Percentiles rank a stretch among this genome's conserved stretches.
These are phyloP conservation scores for Coenonympha arcania DNA, from an alignment of 2,888 invertebrate genomes.

Conservation along the genomic window DNA sequence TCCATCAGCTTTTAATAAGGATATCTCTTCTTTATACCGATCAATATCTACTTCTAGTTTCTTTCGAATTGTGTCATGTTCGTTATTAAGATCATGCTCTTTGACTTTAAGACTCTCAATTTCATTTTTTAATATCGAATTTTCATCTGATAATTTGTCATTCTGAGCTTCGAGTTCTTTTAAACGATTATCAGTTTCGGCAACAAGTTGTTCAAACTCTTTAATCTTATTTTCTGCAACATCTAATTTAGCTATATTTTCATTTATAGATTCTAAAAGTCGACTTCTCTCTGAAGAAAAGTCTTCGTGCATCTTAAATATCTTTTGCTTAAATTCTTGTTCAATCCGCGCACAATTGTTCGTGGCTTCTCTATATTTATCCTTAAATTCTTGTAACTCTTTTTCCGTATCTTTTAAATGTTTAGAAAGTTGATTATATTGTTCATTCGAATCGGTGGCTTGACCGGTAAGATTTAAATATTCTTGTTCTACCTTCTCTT, in stretches of 20 bases:
- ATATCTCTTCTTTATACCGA: constrained; percentile 62
- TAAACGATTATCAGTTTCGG: constrained; percentile 44
- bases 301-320: constrained; percentile 63
- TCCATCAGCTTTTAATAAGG: constrained; percentile 59
- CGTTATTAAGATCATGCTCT: constrained; percentile 53
- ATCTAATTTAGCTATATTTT: constrained; percentile 53
- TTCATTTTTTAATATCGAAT: constrained; percentile 58
- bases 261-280: constrained; percentile 50
- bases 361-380: constrained; percentile 59
- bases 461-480: constrained; percentile 74
- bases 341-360: constrained; percentile 61
- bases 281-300: constrained; percentile 55
- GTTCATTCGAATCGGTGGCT: constrained; percentile 75
- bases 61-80: constrained; percentile 53
- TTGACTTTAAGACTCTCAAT: constrained; percentile 54
- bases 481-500: constrained; percentile 75
- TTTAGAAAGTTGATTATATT: constrained; percentile 71
- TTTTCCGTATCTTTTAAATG: constrained; percentile 74
- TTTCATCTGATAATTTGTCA: constrained; percentile 60
- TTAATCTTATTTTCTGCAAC: constrained; percentile 52
- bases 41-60: constrained; percentile 63
- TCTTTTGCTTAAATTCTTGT: constrained; percentile 66
- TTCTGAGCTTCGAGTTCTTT: constrained; percentile 48
- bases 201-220: constrained; percentile 45
- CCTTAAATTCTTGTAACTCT: constrained; percentile 69